phyloP scores from a whole-genome alignment of 2,113 vertebrate species.

The Brienomyrus brachyistius region DNA sequence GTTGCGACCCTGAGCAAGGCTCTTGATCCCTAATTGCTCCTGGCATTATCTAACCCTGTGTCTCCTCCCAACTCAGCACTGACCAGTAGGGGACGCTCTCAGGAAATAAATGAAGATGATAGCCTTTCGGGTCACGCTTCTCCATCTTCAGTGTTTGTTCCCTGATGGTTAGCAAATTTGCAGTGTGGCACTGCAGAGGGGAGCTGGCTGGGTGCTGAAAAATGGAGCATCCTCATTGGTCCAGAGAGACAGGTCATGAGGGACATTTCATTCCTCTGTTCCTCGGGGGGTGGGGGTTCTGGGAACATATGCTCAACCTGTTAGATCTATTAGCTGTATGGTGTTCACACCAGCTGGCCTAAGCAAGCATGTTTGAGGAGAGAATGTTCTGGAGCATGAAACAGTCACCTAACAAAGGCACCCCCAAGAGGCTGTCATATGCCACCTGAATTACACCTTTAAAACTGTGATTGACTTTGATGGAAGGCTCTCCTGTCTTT shows the following conservation, averaged over 20 bases:
- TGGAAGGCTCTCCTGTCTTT: background rate
- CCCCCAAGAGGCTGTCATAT: background rate
- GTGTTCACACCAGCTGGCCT: background rate
- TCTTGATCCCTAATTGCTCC: background rate
- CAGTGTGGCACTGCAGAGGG: background rate
- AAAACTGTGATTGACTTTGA: background rate
- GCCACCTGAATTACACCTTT: background rate
- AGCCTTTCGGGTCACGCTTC: background rate
- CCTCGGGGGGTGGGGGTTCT: background rate
- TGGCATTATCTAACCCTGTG: background rate
- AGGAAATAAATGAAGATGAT: background rate
- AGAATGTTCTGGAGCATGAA: background rate
- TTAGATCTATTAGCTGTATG: background rate
- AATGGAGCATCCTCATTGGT: background rate
- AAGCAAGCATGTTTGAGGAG: background rate
- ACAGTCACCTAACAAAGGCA: background rate
- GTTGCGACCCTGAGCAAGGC: background rate
- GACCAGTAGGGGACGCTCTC: background rate
- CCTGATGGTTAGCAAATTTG: background rate
- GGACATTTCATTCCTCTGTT: background rate
- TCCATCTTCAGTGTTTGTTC: background rate
- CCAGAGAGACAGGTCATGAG: background rate
- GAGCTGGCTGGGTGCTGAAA: background rate
- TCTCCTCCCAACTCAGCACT: background rate
- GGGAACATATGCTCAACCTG: background rate